A percentile compares a stretch with the other conserved stretches of the same genome.
Conservation (phyloP, 2,113 vertebrate species). For the Steatornis caripensis region DNA sequence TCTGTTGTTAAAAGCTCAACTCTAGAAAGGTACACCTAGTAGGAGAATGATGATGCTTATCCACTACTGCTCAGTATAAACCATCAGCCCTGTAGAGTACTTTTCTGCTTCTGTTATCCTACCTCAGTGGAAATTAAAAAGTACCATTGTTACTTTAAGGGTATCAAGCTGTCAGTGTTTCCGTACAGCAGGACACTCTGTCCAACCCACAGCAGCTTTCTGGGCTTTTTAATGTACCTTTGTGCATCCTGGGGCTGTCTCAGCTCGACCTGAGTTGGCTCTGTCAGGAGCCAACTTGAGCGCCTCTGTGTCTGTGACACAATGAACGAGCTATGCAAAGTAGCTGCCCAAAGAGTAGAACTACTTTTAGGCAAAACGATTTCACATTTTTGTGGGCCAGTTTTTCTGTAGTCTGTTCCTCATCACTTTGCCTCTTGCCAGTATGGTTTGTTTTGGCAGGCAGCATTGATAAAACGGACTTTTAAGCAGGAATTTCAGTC, state of each 20-base stretch:
- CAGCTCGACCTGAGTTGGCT: background rate
- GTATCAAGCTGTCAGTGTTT: background rate
- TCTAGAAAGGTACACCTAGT: constrained; percentile 73
- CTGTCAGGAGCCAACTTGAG: background rate
- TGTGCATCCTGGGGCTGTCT: background rate
- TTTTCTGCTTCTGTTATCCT: background rate
- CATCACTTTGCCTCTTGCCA: background rate
- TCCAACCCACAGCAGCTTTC: background rate
- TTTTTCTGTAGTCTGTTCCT: background rate
- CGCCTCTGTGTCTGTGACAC: background rate
- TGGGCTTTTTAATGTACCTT: background rate
- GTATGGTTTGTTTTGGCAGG: background rate
- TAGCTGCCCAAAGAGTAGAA: background rate
- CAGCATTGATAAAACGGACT: background rate
- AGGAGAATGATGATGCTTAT: constrained; percentile 57
- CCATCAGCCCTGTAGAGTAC: background rate
- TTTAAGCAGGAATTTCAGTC: background rate
- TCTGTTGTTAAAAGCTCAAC: constrained; percentile 70
- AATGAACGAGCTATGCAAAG: background rate
- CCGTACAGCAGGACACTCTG: background rate
- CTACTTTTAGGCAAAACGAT: background rate
- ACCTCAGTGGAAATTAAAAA: background rate
- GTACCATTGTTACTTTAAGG: background rate
- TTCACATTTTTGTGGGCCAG: background rate
- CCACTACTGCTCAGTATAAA: constrained; percentile 40